Conservation (phyloP, 2,888 invertebrate genomes). For the Pandemis corylana region DNA sequence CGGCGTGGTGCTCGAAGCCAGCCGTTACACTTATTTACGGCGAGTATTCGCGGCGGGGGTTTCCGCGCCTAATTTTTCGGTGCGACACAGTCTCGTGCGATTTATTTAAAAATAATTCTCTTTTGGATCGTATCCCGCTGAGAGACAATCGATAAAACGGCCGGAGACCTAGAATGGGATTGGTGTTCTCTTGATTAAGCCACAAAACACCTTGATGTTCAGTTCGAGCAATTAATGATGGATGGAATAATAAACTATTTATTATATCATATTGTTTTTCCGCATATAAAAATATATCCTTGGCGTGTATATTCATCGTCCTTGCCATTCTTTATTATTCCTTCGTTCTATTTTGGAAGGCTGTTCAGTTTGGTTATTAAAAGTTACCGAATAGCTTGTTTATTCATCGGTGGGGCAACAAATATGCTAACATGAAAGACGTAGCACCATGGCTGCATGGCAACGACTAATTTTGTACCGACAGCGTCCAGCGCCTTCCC, state of each 20-base stretch:
- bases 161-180: constrained; percentile 73
- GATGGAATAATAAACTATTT: constrained; percentile 46
- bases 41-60: constrained; percentile 82
- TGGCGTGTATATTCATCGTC: too few species aligned
- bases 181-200: constrained; percentile 71
- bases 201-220: constrained; percentile 70
- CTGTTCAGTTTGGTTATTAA: too few species aligned
- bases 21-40: constrained; percentile 81
- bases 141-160: constrained; percentile 76
- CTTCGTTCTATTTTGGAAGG: too few species aligned
- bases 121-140: constrained; percentile 79
- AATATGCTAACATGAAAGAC: background rate
- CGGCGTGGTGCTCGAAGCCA: constrained; percentile 60
- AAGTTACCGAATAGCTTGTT: too few species aligned
- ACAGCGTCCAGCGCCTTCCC: background rate
- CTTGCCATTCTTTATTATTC: too few species aligned
- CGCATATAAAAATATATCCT: background rate
- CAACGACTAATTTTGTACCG: background rate
- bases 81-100: constrained; percentile 81
- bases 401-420: background rate
- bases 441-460: background rate
- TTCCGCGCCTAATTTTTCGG: constrained; percentile 80
- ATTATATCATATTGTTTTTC: constrained; percentile 12
- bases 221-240: constrained; percentile 59
- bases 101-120: constrained; percentile 81